These are phyloP conservation scores for Spea multiplicata DNA, from an alignment of 2,113 vertebrate species.

Conservation along the genomic window DNA sequence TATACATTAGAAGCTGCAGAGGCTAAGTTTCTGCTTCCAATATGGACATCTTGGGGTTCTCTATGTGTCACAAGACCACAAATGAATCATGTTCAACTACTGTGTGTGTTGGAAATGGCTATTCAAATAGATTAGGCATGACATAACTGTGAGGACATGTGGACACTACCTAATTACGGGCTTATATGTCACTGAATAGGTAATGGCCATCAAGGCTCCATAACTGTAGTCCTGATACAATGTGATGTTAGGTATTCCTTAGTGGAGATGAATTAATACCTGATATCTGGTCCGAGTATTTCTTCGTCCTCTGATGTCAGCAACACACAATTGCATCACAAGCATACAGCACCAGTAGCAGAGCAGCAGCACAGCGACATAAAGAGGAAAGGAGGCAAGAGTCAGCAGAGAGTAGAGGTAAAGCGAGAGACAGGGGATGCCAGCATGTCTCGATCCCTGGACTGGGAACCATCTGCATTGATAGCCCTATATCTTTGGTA, in stretches of 20 bases:
- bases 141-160: no score
- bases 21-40: no score
- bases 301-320: constrained; percentile 95
- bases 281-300: constrained; percentile 94
- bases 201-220: background rate
- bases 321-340: constrained; percentile 54
- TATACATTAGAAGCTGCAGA: no score
- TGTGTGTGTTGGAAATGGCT: no score
- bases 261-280: constrained; percentile 63
- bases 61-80: no score
- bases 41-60: no score
- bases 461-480: no score
- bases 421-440: constrained; percentile 51
- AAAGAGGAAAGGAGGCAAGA: constrained; percentile 81
- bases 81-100: no score
- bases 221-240: background rate
- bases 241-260: background rate
- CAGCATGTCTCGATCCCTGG: constrained; percentile 52
- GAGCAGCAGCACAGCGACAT: constrained; percentile 75
- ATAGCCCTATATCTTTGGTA: no score
- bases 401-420: constrained; percentile 68
- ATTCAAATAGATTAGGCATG: no score
- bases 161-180: no score
- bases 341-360: constrained; percentile 56
- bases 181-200: no score